Evolutionary conservation across 1,140 invertebrate species (phyloP), one percentile per base, ranked within the genome.

Genomic region (Tachypleus tridentatus): DNA sequence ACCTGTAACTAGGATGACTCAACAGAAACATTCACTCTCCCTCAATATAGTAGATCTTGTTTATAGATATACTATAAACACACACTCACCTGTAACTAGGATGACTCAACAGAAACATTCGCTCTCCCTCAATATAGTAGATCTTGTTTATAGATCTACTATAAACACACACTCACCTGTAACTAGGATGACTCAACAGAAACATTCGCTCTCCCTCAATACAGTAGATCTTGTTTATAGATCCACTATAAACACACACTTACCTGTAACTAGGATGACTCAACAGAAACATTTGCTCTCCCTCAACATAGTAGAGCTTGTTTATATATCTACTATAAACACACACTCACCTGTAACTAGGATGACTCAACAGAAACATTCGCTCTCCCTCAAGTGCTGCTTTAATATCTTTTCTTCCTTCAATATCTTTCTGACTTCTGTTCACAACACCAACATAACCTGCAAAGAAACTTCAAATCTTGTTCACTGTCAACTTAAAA

Each of bases 251-350:
- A 29, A 29, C 29, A 29, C 29, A 29, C 29, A 29, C 29, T 29
- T 29, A 29, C 29, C 29, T 29, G 29, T 29, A 29, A 29, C 29
- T 29, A 29, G 29, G 29, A 60, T 60, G 59, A 76, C 89, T 89
- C 58, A 98, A 83, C 78, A 99, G 99, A 79, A 99, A 99, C 79
- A 98, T 97, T 29, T 2, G 29, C 29, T 29, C 29, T 29, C 29
- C 29, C 29, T 29, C 29, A 29, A 29, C 2, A 29, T 29, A 29
- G 29, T 29, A 29, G 29, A 29, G 2, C 29, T 29, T 29, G 29
- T 29, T 29, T 29, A 29, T 29, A 29, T 0, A 29, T 29, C 29
- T 29, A 29, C 29, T 29, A 29, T 29, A 29, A 29, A 29, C 29
- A 29, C 29, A 29, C 29, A 29, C 58, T 57, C 4, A 60, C 59